These are phyloP conservation scores for Plusia festucae DNA, from an alignment of 2,888 invertebrate genomes.

Conservation along the genomic window DNA sequence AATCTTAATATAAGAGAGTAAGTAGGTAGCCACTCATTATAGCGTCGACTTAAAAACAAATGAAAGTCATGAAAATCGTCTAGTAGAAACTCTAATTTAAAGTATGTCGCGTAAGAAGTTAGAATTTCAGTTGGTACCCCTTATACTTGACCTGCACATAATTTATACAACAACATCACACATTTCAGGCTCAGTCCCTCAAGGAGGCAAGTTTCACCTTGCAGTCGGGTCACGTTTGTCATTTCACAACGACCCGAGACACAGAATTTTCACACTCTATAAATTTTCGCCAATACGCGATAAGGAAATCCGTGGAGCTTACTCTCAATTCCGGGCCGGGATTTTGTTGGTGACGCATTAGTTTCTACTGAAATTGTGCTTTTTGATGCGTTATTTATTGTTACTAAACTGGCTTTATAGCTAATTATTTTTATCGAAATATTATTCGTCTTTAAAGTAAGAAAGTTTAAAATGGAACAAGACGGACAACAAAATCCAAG, in stretches of 20 bases:
- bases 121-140: not conserved
- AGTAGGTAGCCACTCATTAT: too few species aligned
- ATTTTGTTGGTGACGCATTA: slow-evolving; percentile 63
- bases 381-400: slow-evolving; percentile 50
- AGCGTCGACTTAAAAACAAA: too few species aligned
- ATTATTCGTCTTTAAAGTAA: too few species aligned
- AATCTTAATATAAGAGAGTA: too few species aligned
- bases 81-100: too few species aligned
- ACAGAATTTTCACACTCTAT: slow-evolving; percentile 84
- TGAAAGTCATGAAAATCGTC: too few species aligned
- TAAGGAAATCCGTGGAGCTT: slow-evolving; percentile 73
- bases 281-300: slow-evolving; percentile 77
- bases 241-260: slow-evolving; percentile 78
- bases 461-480: too few species aligned
- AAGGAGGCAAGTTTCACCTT: slow-evolving; percentile 45
- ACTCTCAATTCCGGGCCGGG: slow-evolving; percentile 61
- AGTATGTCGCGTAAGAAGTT: too few species aligned
- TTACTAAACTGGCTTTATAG: too few species aligned
- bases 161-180: slow-evolving; percentile 8
- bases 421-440: too few species aligned
- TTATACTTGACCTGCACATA: not conserved
- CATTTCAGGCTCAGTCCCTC: slow-evolving; percentile 43
- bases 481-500: too few species aligned
- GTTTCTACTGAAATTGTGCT: slow-evolving; percentile 52
- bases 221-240: slow-evolving; percentile 80